Conservation (phyloP, 2,888 invertebrate genomes). For the Acleris laterana region DNA sequence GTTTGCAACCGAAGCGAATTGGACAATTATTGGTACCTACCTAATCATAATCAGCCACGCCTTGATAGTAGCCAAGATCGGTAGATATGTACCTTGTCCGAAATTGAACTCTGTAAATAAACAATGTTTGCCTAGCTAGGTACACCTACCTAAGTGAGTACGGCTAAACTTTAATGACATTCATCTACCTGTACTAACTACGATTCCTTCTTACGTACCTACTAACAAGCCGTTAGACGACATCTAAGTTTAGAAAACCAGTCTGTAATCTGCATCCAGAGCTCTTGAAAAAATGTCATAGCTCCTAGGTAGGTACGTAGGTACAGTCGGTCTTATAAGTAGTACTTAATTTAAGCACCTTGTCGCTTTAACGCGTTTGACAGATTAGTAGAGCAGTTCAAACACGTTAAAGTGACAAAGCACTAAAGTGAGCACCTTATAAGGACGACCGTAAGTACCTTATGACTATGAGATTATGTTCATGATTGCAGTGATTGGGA, state of each 20-base stretch:
- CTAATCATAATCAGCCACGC: constrained; percentile 16
- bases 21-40: background rate
- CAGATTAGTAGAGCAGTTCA: no score
- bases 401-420: no score
- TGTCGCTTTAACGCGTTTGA: no score
- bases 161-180: no score
- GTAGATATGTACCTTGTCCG: background rate
- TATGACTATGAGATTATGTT: no score
- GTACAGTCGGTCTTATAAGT: no score
- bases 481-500: no score
- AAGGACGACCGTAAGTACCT: no score
- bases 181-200: no score
- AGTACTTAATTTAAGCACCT: background rate
- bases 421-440: no score
- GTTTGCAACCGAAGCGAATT: background rate
- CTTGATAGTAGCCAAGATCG: constrained; percentile 18
- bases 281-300: background rate
- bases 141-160: background rate
- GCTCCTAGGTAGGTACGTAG: no score
- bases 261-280: background rate
- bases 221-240: constrained; percentile 10
- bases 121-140: constrained; percentile 6
- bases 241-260: constrained; percentile 33
- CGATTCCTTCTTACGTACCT: background rate
- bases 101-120: constrained; percentile 21